Evolutionary conservation across 2,113 vertebrate genomes (phyloP).

Genomic region (Chlamydotis undulata): DNA sequence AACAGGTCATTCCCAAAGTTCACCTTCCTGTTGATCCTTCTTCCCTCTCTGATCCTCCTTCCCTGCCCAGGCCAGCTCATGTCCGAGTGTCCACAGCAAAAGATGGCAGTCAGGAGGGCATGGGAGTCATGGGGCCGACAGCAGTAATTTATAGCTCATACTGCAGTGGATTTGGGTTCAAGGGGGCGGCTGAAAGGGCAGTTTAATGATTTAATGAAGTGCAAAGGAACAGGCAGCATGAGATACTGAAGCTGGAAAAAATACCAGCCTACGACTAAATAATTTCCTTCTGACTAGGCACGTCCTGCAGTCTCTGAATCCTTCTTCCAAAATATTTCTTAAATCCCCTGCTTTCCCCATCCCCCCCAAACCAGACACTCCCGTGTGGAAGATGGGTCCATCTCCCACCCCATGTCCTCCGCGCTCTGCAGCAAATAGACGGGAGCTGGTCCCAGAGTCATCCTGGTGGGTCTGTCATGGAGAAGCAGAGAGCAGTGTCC

Average conservation of each 20-base stretch:
- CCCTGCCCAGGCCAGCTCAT: not conserved
- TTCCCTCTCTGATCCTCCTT: not conserved
- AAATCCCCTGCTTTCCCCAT: not conserved
- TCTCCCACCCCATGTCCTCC: accelerated
- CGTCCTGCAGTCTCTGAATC: not conserved
- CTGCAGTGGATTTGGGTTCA: not conserved
- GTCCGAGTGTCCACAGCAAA: not conserved
- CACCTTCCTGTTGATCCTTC: not conserved
- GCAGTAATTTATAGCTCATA: not conserved
- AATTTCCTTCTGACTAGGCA: not conserved
- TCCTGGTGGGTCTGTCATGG: not conserved
- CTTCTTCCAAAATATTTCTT: not conserved
- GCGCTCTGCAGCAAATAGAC: not conserved
- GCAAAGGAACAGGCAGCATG: not conserved
- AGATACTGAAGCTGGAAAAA: not conserved
- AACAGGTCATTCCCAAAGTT: not conserved
- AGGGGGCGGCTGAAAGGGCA: not conserved
- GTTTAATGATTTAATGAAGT: not conserved
- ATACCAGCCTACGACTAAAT: not conserved
- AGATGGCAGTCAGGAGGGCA: not conserved
- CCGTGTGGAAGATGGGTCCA: not conserved
- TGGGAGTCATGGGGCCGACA: not conserved
- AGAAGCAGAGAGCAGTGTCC: not conserved
- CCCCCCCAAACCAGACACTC: not conserved
- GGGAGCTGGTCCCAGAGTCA: not conserved